A percentile compares a stretch with the other conserved stretches of the same genome.
These are phyloP conservation scores for Drosophila anceps DNA, from an alignment of 2,888 invertebrate genomes.

Conservation along the genomic window DNA sequence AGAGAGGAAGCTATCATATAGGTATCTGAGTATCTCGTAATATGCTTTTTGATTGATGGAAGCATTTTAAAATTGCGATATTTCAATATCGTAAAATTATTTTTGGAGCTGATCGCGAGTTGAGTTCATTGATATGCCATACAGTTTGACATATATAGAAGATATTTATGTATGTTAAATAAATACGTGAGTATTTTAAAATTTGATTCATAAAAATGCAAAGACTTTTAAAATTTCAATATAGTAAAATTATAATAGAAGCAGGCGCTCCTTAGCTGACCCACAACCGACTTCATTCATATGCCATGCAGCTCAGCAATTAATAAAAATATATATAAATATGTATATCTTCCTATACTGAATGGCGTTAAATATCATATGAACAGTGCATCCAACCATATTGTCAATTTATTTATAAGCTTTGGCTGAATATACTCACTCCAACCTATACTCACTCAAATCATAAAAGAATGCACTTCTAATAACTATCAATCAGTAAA, in stretches of 20 bases:
- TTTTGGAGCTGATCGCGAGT: neutral
- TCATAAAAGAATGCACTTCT: too few relatives aligned
- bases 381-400: too few relatives aligned
- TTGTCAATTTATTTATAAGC: too few relatives aligned
- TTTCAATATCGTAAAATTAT: neutral
- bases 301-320: neutral
- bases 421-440: too few relatives aligned
- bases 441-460: too few relatives aligned
- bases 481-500: too few relatives aligned
- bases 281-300: neutral
- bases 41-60: conserved; percentile 4
- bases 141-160: neutral
- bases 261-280: neutral
- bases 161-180: neutral
- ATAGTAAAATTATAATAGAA: neutral
- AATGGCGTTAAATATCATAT: too few relatives aligned
- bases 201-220: neutral
- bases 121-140: neutral
- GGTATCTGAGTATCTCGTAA: neutral
- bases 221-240: neutral
- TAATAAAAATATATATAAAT: neutral
- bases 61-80: neutral
- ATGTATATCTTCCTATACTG: too few relatives aligned
- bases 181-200: neutral
- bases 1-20: too few relatives aligned